Evolutionary conservation across 2,113 vertebrate genomes (phyloP).

Genomic region (Gulo gulo): DNA sequence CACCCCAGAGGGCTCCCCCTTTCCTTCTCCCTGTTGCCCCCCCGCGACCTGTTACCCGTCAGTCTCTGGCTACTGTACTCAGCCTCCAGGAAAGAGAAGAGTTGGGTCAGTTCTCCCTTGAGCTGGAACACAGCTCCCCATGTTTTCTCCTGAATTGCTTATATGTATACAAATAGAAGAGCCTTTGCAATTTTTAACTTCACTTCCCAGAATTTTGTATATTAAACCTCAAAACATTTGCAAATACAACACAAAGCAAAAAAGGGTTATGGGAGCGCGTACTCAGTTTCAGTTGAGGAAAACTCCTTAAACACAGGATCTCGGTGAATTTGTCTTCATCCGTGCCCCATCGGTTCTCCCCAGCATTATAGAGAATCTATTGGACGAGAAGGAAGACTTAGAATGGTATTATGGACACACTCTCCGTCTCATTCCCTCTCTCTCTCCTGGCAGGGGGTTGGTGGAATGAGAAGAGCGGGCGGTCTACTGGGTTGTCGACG

Average conservation of each 20-base stretch:
- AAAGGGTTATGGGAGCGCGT: background rate
- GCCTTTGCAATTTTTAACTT: background rate
- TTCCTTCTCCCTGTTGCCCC: background rate
- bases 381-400: background rate
- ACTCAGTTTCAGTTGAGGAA: slow-evolving; percentile 88
- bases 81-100: background rate
- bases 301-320: slow-evolving; percentile 87
- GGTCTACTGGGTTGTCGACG: background rate
- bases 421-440: background rate
- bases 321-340: slow-evolving; percentile 89
- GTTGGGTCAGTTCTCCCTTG: too few species aligned
- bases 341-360: slow-evolving; percentile 90
- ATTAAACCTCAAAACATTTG: background rate
- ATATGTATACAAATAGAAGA: background rate
- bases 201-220: background rate
- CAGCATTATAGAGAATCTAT: slow-evolving; percentile 88
- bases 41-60: background rate
- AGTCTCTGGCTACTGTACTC: background rate
- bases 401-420: background rate
- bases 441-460: background rate
- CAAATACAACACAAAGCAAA: background rate
- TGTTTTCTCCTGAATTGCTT: background rate
- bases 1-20: too few species aligned
- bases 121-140: background rate
- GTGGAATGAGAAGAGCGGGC: background rate